Evolutionary conservation across 2,888 invertebrate species (phyloP).

Genomic region (Apodemia mormo): DNA sequence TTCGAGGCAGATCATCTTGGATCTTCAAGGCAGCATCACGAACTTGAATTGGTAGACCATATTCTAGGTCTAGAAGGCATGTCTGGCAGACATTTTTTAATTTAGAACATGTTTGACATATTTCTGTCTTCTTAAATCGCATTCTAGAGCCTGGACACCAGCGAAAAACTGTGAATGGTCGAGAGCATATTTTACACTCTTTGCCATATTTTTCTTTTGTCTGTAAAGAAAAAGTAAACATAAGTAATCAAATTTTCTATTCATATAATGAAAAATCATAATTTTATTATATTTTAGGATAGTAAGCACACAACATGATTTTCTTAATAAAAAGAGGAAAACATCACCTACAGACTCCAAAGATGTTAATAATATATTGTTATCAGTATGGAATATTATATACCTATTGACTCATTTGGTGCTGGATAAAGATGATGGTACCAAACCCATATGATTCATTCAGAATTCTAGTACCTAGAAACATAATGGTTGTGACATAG

Average conservation of each 20-base stretch:
- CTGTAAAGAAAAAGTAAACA: slow-evolving; percentile 73
- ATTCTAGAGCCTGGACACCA: slow-evolving; percentile 98
- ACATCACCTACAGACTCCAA: no score
- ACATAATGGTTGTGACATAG: no score
- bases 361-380: no score
- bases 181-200: slow-evolving; percentile 96
- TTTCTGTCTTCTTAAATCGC: slow-evolving; percentile 98
- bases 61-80: slow-evolving; percentile 95
- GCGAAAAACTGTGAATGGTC: slow-evolving; percentile 97
- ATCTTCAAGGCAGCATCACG: slow-evolving; percentile 95
- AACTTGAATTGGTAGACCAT: slow-evolving; percentile 93
- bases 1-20: slow-evolving; percentile 94
- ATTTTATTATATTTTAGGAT: no score
- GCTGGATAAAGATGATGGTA: no score
- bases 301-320: neutral
- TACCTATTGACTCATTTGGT: no score
- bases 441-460: no score
- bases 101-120: slow-evolving; percentile 97
- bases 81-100: slow-evolving; percentile 98
- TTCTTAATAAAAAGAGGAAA: no score
- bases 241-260: neutral
- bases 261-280: neutral
- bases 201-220: slow-evolving; percentile 97
- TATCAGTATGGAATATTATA: no score
- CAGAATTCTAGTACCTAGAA: no score